These are phyloP conservation scores for Lithobates sylvaticus DNA, from an alignment of 2,797 vertebrate species.

Conservation along the genomic window DNA sequence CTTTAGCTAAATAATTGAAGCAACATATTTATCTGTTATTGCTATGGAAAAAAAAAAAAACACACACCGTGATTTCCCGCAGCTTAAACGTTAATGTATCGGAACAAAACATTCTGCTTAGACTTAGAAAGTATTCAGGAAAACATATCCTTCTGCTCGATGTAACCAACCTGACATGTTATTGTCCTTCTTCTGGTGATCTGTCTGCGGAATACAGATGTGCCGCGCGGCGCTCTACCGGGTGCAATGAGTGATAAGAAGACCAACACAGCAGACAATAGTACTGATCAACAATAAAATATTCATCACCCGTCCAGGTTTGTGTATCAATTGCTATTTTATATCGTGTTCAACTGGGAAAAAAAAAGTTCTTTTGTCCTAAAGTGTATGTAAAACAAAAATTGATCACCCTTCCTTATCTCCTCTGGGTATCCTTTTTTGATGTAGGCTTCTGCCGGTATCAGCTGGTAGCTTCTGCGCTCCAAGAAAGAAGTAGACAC, in stretches of 20 bases:
- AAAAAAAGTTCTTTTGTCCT: too few relatives aligned
- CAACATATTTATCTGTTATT: conserved; percentile 8
- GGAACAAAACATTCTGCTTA: neutral
- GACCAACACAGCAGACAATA: neutral
- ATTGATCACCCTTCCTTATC: too few relatives aligned
- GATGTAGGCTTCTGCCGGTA: too few relatives aligned
- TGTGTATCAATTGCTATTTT: neutral
- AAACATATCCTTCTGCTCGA: neutral
- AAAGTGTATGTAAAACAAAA: too few relatives aligned
- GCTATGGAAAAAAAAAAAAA: neutral
- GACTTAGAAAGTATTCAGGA: neutral
- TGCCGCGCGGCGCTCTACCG: neutral
- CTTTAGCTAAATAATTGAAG: conserved; percentile 21
- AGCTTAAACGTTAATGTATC: neutral
- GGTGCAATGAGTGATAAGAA: neutral
- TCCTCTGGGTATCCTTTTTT: too few relatives aligned
- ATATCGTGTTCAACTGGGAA: too few relatives aligned
- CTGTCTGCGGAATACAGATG: neutral
- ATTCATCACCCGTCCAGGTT: neutral
- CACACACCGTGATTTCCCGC: neutral
- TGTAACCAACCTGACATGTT: neutral
- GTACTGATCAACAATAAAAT: neutral
- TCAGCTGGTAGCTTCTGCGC: too few relatives aligned
- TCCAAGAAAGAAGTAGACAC: too few relatives aligned
- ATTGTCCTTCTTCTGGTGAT: neutral